Base-by-base conservation (phyloP, 2,888 invertebrate genomes). In the Metalampra italica region DNA sequence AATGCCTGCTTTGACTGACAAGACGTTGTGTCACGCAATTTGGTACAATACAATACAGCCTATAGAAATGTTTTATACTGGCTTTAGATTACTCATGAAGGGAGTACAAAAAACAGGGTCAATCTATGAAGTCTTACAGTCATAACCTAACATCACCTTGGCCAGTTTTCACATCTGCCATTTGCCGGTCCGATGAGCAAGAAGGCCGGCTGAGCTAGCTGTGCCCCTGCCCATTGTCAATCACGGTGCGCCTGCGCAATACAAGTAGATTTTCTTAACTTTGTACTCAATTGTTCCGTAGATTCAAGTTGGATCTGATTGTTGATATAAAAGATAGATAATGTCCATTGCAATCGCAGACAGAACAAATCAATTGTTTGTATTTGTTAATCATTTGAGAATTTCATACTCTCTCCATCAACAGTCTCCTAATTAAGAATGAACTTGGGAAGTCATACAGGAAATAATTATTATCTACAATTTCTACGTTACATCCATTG, bases 121-220 rank as follows among this genome's bases (percentile, higher is more conserved):
- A 9, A 36, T 45, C 44, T 45, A 37, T 29, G 14, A 14, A 36
- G 36, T 14, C 8, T 42, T 42, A 22, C 22, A 43, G 12, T n/a
- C 22, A 12, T 43, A 47, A 47, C 34, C 12, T 36, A 43, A 61
- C 59, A 62, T 75, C 68, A 75, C 82, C 83, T 84, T 85, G 83
- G 80, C 78, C 78, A 75, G 76, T 81, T 83, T 83, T 82, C 77
- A 81, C 79, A 81, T 82, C 78, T 78, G 77, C 62, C 56, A 59
- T 59, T 71, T 74, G 68, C 64, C 82, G 85, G 71, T 83, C 71
- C 75, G 71, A 49, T 76, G 78, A 66, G 56, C 76, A 86, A 80
- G 74, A 78, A 68, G 85, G 79, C 62, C 79, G 71, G 49, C 52
- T 57, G 48, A 55, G 60, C 22, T 55, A 55, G 60, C 22, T 55